Base-by-base conservation (phyloP, 2,797 vertebrate species). In the Halcyon chelicuti region DNA sequence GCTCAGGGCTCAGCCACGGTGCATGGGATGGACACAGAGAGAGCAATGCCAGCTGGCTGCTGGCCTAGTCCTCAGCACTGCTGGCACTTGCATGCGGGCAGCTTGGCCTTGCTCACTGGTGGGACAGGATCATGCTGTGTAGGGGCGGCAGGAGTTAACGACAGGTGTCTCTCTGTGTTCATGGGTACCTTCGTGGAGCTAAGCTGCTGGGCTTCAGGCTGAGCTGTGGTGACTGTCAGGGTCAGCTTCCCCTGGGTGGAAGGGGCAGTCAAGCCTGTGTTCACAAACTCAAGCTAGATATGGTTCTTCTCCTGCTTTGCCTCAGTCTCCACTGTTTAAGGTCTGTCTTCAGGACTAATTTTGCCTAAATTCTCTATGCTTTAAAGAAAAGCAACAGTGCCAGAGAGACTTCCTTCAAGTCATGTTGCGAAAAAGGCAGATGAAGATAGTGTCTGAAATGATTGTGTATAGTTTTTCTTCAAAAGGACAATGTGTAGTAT, bases 401-500 rank as follows among this genome's bases (percentile, higher is more conserved):
- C 12, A 71, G 52, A 83, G 8, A 79, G 3, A 31, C 23, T 87
- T 82, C 18, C 23, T 60, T 71, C 54, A 86, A 74, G 17, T 28
- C 7, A 4, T 3, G 3, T 11, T 6, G 4, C 52, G 44, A 51
- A 75, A 87, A 93, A 26, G 8, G 15, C 18, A 78, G 44, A 39
- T 37, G 26, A 80, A 66, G 25, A 49, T 12, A 19, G 4, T 25
- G 7, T 47, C 73, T 73, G 20, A 39, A 33, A 18, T 7, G 4
- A 11, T 40, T 71, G 61, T 37, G 7, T 5, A 4, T 49, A 58
- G 13, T 10, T 61, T 84, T 60, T 33, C 70, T 58, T 75, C 67
- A 70, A 54, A 62, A 0, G 2, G 28, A 40, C 0, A 1, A 12
- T 18, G 16, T 2, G 8, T 49, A 49, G 17, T 54, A 54, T 26